Conservation (phyloP, 2,888 invertebrate species). For the Eilema caniola region DNA sequence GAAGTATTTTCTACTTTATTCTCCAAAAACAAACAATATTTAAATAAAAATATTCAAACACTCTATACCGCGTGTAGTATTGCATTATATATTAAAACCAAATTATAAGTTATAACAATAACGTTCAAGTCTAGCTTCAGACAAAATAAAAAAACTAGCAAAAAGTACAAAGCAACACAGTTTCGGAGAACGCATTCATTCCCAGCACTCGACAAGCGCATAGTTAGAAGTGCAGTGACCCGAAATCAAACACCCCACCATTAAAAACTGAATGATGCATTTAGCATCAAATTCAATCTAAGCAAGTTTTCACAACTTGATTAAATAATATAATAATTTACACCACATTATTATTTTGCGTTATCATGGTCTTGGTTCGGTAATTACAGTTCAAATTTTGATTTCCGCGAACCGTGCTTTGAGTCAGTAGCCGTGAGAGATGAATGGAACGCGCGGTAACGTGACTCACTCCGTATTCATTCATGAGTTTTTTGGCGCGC, state of each 20-base stretch:
- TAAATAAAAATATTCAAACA: neutral
- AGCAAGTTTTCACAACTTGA: neutral
- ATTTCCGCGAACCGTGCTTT: slow-evolving; percentile 67
- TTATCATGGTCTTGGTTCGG: slow-evolving; percentile 19
- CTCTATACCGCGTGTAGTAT: neutral
- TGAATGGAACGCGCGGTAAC: slow-evolving; percentile 65
- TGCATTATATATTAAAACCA: too few relatives aligned
- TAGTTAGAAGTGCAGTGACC: slow-evolving; percentile 48
- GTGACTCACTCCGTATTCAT: slow-evolving; percentile 75
- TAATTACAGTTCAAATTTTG: slow-evolving; percentile 50
- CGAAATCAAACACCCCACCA: slow-evolving; percentile 29
- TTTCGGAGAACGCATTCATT: slow-evolving; percentile 45
- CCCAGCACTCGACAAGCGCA: slow-evolving; percentile 32
- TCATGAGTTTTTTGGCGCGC: slow-evolving; percentile 76
- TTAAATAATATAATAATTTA: neutral
- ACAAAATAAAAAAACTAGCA: slow-evolving; percentile 2
- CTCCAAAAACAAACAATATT: neutral
- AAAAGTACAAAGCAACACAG: slow-evolving; percentile 17
- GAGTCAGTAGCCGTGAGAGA: slow-evolving; percentile 69
- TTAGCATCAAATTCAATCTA: neutral
- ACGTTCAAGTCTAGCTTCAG: slow-evolving; percentile 5
- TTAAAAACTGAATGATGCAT: slow-evolving; percentile 7
- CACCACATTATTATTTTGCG: slow-evolving; percentile 11
- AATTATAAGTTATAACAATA: too few relatives aligned
- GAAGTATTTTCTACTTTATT: neutral